Base-by-base conservation (phyloP, 1,140 invertebrate species). In the Megalonaias nervosa region DNA sequence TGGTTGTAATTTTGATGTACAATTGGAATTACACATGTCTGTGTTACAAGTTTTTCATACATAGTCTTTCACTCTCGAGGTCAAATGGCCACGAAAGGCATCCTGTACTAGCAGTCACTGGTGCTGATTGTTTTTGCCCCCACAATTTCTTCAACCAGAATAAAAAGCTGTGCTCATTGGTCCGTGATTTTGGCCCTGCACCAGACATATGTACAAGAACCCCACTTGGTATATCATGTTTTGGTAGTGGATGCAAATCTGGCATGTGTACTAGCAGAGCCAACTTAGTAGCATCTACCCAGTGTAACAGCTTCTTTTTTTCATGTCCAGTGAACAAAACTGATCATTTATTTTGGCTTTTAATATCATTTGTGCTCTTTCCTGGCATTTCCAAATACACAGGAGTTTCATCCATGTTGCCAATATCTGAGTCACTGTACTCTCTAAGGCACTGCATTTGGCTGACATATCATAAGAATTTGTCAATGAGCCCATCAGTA, bases 381-480 rank as follows among this genome's bases (percentile, higher is more conserved):
- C 67, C 65, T 26, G 69, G 73, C 73, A 80, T 77, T 58, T 72
- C 58, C 11, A 77, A 17, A 14, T 56, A 72, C 1, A 77, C 65
- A 55, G 65, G 76, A 4, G 70, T 77, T 68, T 77, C 69, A 48
- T 77, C 76, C 75, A 77, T 77, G 56, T 71, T 77, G 9, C 48
- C 68, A n/a, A 77, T 77, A 12, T 14, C 23, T 12, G 13, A 19
- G 19, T 62, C 58, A 12, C 58, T 56, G 56, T 74, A 74, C 38
- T 16, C 12, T 2, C 64, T 12, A 14, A 12, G 19, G 6, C 17
- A n/a, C 38, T 65, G 15, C 64, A 74, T 74, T 57, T 55, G 1
- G 1, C 31, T 2, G 12, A 67, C 72, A 67, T 67, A 74, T n/a
- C 65, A 16, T 14, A 67, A 65, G 56, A 74, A 74, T 26, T 15